Base-by-base conservation (phyloP, 2,888 invertebrate genomes). In the Ophraella communa region DNA sequence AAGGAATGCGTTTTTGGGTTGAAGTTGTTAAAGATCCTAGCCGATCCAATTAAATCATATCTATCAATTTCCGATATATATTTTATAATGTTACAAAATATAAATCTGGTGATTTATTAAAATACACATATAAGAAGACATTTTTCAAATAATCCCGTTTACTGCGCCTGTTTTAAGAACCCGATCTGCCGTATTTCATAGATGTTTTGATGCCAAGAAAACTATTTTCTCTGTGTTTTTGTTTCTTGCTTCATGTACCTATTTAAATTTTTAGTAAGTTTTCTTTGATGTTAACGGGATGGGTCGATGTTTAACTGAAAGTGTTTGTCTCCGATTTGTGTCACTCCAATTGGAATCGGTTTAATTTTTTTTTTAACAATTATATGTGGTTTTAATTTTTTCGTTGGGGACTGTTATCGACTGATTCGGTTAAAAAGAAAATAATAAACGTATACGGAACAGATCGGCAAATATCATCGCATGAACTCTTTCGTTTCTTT, bases 401-500 rank as follows among this genome's bases (percentile, higher is more conserved):
- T 27, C 30, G 24, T 42, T 44, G n/a, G 8, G 27, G 24, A 59
- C 23, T 52, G 39, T 30, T 20, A 27, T 59, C 30, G 42, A 27
- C 52, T 52, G 17, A 52, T 60, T 52, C 33, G 11, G 42, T 24
- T 57, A 33, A 30, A 57, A 47, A 30, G n/a, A 24, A 14, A 35
- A 20, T 30, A n/a, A n/a, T 10, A 47, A 47, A 47, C 47, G 24
- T 47, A 47, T 58, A 51, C 59, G 20, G 59, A 27, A 44, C 61
- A 54, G 35, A 45, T 59, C 55, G 17, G 30, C 23, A 23, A 5
- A 11, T 39, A 62, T 56, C n/a, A n/a, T 39, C 54, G 27, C 49
- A 68, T 68, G 70, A 65, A 69, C 70, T 68, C 75, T 73, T 70
- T n/a, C n/a, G n/a, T n/a, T 78, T 76, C 74, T 74, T 69, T 79